Conservation (phyloP, 2,113 vertebrate species). For the Menidia beryllina region DNA sequence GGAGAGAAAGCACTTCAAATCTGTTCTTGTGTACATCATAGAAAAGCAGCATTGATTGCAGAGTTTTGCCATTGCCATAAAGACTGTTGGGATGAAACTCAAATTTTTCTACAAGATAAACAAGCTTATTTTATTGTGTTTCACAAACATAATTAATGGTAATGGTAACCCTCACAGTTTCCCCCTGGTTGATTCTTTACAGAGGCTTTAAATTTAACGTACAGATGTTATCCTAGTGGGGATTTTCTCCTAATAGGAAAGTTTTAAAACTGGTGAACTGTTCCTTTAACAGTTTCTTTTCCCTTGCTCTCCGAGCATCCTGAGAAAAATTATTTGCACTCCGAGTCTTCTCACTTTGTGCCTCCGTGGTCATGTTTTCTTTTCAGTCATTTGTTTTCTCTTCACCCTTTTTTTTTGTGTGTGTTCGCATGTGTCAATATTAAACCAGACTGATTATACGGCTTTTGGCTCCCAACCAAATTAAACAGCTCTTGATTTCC, state of each 20-base stretch:
- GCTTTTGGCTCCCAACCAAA: slow-evolving; percentile 48
- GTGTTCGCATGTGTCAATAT: not conserved
- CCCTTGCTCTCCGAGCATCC: slow-evolving; percentile 1
- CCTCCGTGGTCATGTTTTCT: slow-evolving; percentile 34
- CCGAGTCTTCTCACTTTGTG: slow-evolving; percentile 25
- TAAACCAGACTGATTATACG: slow-evolving; percentile 42
- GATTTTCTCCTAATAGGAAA: not conserved
- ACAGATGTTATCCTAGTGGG: not conserved
- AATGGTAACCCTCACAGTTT: too few relatives aligned
- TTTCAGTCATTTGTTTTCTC: slow-evolving; percentile 39
- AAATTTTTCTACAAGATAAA: too few relatives aligned
- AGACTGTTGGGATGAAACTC: too few relatives aligned
- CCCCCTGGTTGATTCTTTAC: too few relatives aligned
- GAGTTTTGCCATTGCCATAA: too few relatives aligned
- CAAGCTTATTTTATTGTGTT: too few relatives aligned
- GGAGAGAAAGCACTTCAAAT: too few relatives aligned
- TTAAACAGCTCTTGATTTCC: slow-evolving; percentile 49
- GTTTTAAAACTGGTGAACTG: not conserved
- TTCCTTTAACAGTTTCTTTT: not conserved
- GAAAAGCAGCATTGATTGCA: too few relatives aligned
- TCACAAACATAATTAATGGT: too few relatives aligned
- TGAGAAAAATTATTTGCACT: slow-evolving; percentile 27
- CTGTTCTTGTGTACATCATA: too few relatives aligned
- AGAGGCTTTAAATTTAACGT: too few relatives aligned
- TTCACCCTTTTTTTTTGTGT: not conserved